phyloP scores from a whole-genome alignment of 2,888 invertebrate genomes.

The Torymus tubicola region DNA sequence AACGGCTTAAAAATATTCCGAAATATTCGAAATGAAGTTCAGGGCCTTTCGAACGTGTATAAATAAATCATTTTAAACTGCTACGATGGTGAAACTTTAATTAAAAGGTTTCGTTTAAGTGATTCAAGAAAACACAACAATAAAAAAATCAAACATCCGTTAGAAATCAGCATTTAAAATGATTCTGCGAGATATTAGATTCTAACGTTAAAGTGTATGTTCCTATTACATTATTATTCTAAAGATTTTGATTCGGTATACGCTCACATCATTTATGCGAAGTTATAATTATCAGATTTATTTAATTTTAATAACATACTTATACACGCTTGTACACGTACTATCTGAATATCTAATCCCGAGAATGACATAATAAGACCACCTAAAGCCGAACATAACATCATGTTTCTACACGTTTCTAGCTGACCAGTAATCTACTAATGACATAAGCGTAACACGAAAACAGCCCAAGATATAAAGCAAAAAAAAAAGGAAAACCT shows the following conservation, averaged over 20 bases:
- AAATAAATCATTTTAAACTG: too few species aligned
- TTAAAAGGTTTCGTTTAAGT: too few species aligned
- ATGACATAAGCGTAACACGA: slow-evolving; percentile 29
- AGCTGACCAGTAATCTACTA: slow-evolving; percentile 15
- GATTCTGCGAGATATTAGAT: too few species aligned
- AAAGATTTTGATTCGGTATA: neutral
- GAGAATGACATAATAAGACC: neutral
- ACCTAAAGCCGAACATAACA: slow-evolving; percentile 2
- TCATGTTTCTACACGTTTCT: neutral
- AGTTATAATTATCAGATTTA: neutral
- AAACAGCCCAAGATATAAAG: slow-evolving; percentile 5
- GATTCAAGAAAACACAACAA: too few species aligned
- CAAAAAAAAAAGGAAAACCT: slow-evolving; percentile 6
- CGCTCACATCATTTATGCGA: neutral
- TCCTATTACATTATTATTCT: too few species aligned
- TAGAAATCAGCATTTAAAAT: too few species aligned
- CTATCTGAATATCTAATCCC: neutral
- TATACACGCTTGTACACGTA: neutral
- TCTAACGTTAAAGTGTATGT: too few species aligned
- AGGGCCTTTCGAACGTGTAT: too few species aligned
- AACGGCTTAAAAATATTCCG: too few species aligned
- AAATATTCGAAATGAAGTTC: too few species aligned
- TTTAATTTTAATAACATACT: neutral
- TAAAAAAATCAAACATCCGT: too few species aligned
- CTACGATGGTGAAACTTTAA: too few species aligned